Evolutionary conservation across 2,113 vertebrate genomes (phyloP).

Genomic region (Sinocyclocheilus rhinocerous): DNA sequence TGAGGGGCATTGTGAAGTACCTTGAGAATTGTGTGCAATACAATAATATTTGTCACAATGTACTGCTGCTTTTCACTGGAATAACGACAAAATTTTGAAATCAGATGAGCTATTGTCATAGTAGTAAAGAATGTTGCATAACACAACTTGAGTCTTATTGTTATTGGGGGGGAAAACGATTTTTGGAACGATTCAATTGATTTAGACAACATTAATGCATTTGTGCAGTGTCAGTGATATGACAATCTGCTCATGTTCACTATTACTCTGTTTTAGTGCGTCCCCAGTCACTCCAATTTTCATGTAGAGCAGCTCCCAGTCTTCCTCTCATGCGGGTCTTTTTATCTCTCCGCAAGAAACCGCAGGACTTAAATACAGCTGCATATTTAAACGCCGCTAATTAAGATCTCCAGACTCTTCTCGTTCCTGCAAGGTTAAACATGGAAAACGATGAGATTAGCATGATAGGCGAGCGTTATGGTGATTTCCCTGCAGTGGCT

Average conservation of each 20-base stretch:
- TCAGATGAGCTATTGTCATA: not conserved
- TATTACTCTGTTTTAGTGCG: too few relatives aligned
- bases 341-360: constrained; percentile 39
- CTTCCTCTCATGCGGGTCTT: not conserved
- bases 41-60: not conserved
- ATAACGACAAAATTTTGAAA: not conserved
- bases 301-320: constrained; percentile 27
- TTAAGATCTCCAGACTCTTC: constrained; percentile 67
- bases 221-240: too few relatives aligned
- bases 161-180: not conserved
- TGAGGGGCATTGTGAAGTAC: not conserved
- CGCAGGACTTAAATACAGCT: constrained; percentile 68
- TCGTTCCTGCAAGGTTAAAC: constrained; percentile 58
- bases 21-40: not conserved
- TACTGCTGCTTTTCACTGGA: not conserved
- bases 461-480: constrained; percentile 5
- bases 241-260: too few relatives aligned
- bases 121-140: not conserved
- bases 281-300: constrained; percentile 26
- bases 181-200: not conserved
- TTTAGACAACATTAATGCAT: too few relatives aligned
- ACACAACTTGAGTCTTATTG: too few relatives aligned
- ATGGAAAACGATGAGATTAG: constrained; percentile 22
- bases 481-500: not conserved
- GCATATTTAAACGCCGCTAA: constrained; percentile 72